Evolutionary conservation across 2,888 invertebrate species (phyloP).

Genomic region (Papilio protenor): DNA sequence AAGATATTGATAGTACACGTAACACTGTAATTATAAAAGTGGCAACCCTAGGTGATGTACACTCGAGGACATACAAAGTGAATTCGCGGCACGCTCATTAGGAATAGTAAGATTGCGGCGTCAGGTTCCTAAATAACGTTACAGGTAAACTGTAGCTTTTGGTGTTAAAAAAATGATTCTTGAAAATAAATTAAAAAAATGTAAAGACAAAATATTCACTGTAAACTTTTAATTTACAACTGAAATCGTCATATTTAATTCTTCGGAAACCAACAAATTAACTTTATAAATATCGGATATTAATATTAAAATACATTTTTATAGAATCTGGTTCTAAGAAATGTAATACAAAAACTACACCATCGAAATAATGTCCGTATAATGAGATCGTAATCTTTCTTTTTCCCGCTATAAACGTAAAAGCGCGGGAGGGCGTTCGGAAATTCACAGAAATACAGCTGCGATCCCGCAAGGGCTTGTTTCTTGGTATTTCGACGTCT

Average conservation of each 20-base stretch:
- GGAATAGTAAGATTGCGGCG: conserved; percentile 73
- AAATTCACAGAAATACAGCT: conserved; percentile 54
- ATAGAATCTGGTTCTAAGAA: not conserved
- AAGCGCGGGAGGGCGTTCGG: conserved; percentile 52
- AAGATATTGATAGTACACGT: no score
- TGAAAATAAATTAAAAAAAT: no score
- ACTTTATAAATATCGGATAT: not conserved
- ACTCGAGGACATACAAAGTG: conserved; percentile 53
- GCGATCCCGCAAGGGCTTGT: conserved; percentile 31
- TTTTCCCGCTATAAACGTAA: conserved; percentile 41
- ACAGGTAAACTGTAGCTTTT: conserved; percentile 27
- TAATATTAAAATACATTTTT: not conserved
- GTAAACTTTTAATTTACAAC: not conserved
- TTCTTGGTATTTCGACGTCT: conserved; percentile 44
- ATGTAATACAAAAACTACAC: not conserved
- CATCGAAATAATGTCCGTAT: conserved; percentile 11
- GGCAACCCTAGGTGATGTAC: conserved; percentile 42
- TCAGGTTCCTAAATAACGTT: conserved; percentile 66
- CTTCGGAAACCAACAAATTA: not conserved
- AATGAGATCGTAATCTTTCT: conserved; percentile 35
- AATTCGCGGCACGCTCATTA: conserved; percentile 67
- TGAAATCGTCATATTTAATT: not conserved
- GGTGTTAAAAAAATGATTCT: not conserved
- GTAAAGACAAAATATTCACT: not conserved
- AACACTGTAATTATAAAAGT: conserved; percentile 16